A percentile compares a stretch with the other conserved stretches of the same genome.
Evolutionary conservation across 1,140 invertebrate species (phyloP).

Genomic region (Druon quercuslanigerum): DNA sequence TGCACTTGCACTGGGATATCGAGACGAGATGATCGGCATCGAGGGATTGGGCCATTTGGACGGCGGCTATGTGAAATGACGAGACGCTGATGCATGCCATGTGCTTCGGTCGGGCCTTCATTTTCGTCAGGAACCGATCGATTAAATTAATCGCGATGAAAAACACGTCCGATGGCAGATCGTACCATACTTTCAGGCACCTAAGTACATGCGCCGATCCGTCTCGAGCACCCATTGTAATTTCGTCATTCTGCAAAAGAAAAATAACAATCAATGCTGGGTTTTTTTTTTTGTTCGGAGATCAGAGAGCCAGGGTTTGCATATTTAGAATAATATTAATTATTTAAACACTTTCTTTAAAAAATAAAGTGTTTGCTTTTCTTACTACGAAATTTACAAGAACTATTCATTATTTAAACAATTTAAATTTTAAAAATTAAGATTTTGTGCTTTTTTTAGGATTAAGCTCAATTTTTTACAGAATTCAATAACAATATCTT

Average conservation of each 20-base stretch:
- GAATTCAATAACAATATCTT: no score
- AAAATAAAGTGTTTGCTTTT: no score
- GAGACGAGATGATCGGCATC: conserved; percentile 75
- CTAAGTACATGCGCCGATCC: conserved; percentile 86
- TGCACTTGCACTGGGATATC: conserved; percentile 84
- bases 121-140: conserved; percentile 84
- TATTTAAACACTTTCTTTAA: no score
- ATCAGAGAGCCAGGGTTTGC: no score
- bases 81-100: conserved; percentile 84
- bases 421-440: no score
- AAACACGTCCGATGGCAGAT: conserved; percentile 85
- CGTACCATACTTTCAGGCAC: conserved; percentile 89
- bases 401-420: no score
- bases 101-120: conserved; percentile 83
- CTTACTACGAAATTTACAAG: no score
- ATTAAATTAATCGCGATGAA: conserved; percentile 86
- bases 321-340: no score
- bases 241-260: conserved; percentile 77
- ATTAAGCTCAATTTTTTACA: no score
- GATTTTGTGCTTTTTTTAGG: no score
- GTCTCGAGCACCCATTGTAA: conserved; percentile 84
- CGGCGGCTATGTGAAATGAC: conserved; percentile 81
- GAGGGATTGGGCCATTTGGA: conserved; percentile 68
- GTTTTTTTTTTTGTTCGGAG: no score
- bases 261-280: neutral